phyloP scores from a whole-genome alignment of 2,888 invertebrate species.

The Lacanobia oleracea region DNA sequence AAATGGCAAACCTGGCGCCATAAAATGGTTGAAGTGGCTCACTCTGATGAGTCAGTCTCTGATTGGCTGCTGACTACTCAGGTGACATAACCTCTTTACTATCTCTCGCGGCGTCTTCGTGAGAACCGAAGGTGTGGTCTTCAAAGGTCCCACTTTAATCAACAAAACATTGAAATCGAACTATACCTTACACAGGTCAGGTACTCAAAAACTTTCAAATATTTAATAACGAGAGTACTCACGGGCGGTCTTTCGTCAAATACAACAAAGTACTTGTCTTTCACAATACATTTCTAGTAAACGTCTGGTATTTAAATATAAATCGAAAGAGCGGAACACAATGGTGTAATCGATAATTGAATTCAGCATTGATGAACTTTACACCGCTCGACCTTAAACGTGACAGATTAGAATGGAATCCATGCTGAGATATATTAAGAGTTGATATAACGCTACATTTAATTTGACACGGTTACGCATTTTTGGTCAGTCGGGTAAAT shows the following conservation, averaged over 20 bases:
- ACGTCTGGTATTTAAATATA: slow-evolving; percentile 90
- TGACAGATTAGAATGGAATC: slow-evolving; percentile 90
- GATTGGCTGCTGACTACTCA: background rate
- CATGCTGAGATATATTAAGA: slow-evolving; percentile 76
- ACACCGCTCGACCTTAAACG: slow-evolving; percentile 89
- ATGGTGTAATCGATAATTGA: slow-evolving; percentile 91
- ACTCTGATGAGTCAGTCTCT: background rate
- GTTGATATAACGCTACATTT: slow-evolving; percentile 69
- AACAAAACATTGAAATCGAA: slow-evolving; percentile 40
- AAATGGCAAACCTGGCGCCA: background rate
- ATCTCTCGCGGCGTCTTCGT: background rate
- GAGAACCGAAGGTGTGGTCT: slow-evolving; percentile 1
- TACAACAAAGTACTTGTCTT: slow-evolving; percentile 84
- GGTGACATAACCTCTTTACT: slow-evolving; percentile 10
- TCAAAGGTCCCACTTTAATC: slow-evolving; percentile 31
- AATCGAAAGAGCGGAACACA: slow-evolving; percentile 90
- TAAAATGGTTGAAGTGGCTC: slow-evolving; percentile 10
- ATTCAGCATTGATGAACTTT: slow-evolving; percentile 91
- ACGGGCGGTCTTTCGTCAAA: slow-evolving; percentile 86
- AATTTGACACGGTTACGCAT: slow-evolving; percentile 8
- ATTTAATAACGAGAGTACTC: slow-evolving; percentile 71
- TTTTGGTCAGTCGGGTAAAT: slow-evolving; percentile 9
- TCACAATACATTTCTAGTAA: slow-evolving; percentile 89
- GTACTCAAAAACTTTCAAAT: slow-evolving; percentile 54
- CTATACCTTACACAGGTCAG: slow-evolving; percentile 19